phyloP scores from a whole-genome alignment of 2,113 vertebrate species.

The Rhinolophus ferrumequinum region DNA sequence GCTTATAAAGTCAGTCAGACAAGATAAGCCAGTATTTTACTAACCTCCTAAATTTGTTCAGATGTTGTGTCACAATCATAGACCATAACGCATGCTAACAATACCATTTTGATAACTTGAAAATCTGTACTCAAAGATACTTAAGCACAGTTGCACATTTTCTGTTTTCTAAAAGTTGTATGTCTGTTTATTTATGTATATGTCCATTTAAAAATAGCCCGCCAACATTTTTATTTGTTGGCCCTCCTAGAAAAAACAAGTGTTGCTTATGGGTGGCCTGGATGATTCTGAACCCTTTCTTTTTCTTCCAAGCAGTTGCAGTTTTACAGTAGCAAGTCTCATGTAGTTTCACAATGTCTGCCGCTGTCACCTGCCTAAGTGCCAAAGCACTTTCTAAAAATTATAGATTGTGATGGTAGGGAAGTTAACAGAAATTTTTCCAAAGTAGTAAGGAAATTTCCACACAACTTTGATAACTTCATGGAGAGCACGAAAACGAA shows the following conservation, averaged over 20 bases:
- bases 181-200: neutral
- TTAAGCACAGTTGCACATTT: neutral
- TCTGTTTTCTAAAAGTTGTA: neutral
- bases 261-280: neutral
- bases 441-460: neutral
- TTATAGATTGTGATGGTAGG: neutral
- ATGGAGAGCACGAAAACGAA: neutral
- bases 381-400: constrained; percentile 13
- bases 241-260: neutral
- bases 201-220: neutral
- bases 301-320: neutral
- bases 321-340: neutral
- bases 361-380: neutral
- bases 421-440: neutral
- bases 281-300: constrained; percentile 16
- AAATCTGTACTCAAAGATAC: neutral
- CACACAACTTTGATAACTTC: neutral
- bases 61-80: neutral
- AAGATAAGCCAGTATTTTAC: constrained; percentile 17
- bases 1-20: neutral
- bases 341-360: neutral
- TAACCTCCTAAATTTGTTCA: constrained; percentile 35
- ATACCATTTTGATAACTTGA: neutral
- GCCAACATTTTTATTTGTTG: constrained; percentile 32
- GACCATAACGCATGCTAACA: neutral